phyloP scores from a whole-genome alignment of 2,797 vertebrate species.

The Chloroceryle inda region DNA sequence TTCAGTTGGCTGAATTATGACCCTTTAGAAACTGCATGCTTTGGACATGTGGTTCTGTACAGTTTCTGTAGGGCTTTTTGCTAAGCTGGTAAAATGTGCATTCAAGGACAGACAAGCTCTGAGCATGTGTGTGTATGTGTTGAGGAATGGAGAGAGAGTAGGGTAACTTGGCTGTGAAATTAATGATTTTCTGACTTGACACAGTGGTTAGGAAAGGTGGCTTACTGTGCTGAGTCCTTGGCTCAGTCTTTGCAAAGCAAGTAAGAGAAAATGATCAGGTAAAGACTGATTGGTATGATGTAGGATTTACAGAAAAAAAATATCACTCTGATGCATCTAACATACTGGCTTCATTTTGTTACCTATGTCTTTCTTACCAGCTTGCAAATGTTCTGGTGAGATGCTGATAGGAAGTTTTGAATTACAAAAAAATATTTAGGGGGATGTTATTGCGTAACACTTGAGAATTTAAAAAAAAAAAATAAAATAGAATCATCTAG shows the following conservation, averaged over 20 bases:
- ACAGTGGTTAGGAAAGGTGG: not conserved
- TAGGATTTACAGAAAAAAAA: not conserved
- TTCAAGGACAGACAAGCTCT: not conserved
- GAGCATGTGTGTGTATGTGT: not conserved
- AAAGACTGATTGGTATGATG: not conserved
- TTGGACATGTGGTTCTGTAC: not conserved
- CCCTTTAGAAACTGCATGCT: slow-evolving; percentile 8
- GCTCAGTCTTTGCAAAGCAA: not conserved
- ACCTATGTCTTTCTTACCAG: not conserved
- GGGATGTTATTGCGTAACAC: not conserved
- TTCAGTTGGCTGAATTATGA: slow-evolving; percentile 56
- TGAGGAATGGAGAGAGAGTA: not conserved
- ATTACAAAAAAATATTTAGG: not conserved
- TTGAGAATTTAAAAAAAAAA: not conserved
- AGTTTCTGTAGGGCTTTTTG: slow-evolving; percentile 13
- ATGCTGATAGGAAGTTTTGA: not conserved
- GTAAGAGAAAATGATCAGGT: not conserved
- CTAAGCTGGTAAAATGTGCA: not conserved
- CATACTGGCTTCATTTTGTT: not conserved
- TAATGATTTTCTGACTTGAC: slow-evolving; percentile 8
- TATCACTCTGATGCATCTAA: not conserved
- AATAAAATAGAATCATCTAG: not conserved
- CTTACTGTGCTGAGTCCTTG: not conserved
- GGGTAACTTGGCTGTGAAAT: not conserved
- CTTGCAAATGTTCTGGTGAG: not conserved